Conservation (phyloP, 2,113 vertebrate species). For the Pelusios castaneus region DNA sequence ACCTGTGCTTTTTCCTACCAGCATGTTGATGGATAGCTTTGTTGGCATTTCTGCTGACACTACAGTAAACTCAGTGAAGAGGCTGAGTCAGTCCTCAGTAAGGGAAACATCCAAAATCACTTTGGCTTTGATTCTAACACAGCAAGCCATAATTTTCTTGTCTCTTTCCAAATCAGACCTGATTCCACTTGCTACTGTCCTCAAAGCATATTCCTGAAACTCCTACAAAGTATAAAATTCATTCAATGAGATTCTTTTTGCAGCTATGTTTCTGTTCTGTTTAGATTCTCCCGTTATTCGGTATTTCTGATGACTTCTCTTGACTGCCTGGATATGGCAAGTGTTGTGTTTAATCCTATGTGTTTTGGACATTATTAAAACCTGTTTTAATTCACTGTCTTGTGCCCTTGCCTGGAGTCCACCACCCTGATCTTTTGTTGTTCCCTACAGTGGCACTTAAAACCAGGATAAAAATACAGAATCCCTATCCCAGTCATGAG, state of each 20-base stretch:
- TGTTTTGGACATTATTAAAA: conserved; percentile 14
- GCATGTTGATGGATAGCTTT: conserved; percentile 67
- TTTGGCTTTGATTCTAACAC: conserved; percentile 68
- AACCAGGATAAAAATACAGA: neutral
- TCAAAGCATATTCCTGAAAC: conserved; percentile 40
- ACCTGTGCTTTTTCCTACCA: conserved; percentile 64
- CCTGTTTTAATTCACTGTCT: neutral
- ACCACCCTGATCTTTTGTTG: neutral
- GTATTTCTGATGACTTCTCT: conserved; percentile 39
- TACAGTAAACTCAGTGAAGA: conserved; percentile 65
- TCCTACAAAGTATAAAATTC: conserved; percentile 61
- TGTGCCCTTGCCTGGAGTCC: neutral
- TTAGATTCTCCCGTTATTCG: conserved; percentile 25
- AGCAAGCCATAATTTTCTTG: conserved; percentile 65
- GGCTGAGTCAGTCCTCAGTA: conserved; percentile 64
- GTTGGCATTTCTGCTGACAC: conserved; percentile 69
- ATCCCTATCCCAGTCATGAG: neutral
- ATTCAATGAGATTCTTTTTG: conserved; percentile 69
- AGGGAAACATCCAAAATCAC: conserved; percentile 65
- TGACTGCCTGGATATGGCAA: neutral
- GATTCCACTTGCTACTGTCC: conserved; percentile 66
- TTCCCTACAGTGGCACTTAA: neutral
- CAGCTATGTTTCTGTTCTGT: conserved; percentile 51
- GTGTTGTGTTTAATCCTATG: conserved; percentile 43
- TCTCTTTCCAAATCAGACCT: conserved; percentile 68